Percentiles rank a stretch among this genome's conserved stretches.
Conservation (phyloP, 2,113 vertebrate genomes). For the Nycticryphes semicollaris region DNA sequence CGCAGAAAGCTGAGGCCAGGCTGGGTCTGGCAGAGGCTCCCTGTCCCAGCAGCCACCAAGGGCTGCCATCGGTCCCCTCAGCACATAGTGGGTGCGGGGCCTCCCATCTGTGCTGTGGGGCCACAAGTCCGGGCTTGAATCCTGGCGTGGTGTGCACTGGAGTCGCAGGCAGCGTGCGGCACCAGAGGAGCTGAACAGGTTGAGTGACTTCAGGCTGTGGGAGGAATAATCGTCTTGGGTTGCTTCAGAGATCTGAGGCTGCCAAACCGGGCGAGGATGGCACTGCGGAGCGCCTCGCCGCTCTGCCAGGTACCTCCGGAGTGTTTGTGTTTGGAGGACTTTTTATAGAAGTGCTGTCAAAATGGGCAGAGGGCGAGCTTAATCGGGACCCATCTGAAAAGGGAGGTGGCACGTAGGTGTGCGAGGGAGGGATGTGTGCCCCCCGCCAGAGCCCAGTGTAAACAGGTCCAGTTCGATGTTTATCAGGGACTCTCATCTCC, state of each 20-base stretch:
- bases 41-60: neutral
- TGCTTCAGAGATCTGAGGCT: conserved; percentile 18
- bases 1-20: rapidly evolving
- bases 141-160: neutral
- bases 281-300: neutral
- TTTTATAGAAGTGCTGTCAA: neutral
- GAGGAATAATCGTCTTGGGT: conserved; percentile 45
- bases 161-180: neutral
- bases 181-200: conserved; percentile 55
- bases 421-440: neutral
- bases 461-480: neutral
- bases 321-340: neutral
- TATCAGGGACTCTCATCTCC: neutral
- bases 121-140: conserved; percentile 23
- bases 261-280: conserved; percentile 20
- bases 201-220: conserved; percentile 47
- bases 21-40: neutral
- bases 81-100: rapidly evolving
- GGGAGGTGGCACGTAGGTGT: neutral
- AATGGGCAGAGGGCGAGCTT: neutral
- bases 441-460: neutral
- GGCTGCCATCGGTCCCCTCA: rapidly evolving
- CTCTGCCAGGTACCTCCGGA: neutral
- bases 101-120: neutral
- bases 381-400: neutral